Percentiles rank a stretch among this genome's conserved stretches.
Conservation (phyloP, 2,113 vertebrate species). For the Perca fluviatilis region DNA sequence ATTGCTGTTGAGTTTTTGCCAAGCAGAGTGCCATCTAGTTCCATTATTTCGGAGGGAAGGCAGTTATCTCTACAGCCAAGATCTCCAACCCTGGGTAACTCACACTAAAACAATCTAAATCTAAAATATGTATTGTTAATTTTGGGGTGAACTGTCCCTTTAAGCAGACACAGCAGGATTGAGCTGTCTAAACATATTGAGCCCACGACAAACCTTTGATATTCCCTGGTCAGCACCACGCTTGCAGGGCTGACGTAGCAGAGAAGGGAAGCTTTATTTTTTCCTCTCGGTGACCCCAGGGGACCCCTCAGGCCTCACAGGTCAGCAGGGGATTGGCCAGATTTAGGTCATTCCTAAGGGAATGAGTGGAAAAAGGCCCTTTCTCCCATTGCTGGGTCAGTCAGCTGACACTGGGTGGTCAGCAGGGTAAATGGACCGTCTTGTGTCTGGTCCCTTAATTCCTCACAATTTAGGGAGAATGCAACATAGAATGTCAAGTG, state of each 20-base stretch:
- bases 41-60: no score
- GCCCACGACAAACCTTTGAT: slow-evolving; percentile 41
- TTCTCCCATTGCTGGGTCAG: slow-evolving; percentile 61
- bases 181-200: slow-evolving; percentile 48
- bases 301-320: slow-evolving; percentile 59
- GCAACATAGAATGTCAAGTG: not conserved
- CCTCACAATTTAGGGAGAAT: slow-evolving; percentile 42
- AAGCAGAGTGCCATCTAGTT: no score
- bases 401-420: slow-evolving; percentile 73
- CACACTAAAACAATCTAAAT: no score
- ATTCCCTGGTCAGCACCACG: slow-evolving; percentile 23
- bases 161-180: slow-evolving; percentile 38
- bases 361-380: slow-evolving; percentile 64
- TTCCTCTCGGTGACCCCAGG: slow-evolving; percentile 63
- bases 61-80: no score
- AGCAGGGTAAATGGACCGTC: slow-evolving; percentile 33
- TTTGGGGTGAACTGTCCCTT: no score
- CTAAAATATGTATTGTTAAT: no score
- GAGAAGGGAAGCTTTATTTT: slow-evolving; percentile 49
- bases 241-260: slow-evolving; percentile 16
- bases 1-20: no score
- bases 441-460: slow-evolving; percentile 57
- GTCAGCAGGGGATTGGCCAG: slow-evolving; percentile 69
- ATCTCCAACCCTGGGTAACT: no score
- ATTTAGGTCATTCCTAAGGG: slow-evolving; percentile 73